These are phyloP conservation scores for Pterobdella sp. DNA, from an alignment of 2,888 invertebrate species.

Conservation along the genomic window DNA sequence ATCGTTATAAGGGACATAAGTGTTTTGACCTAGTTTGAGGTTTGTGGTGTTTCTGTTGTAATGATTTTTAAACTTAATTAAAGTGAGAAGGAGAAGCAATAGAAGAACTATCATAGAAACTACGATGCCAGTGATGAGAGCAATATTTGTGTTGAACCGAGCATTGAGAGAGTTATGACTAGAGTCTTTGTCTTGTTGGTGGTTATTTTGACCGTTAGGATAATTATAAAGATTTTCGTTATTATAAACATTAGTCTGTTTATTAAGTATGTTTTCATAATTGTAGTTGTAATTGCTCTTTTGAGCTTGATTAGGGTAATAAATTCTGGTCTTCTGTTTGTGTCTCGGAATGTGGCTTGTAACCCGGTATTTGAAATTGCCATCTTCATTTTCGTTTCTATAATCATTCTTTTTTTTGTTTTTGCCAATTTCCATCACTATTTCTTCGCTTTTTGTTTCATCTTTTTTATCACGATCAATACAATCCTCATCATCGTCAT, in stretches of 20 bases:
- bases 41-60: background rate
- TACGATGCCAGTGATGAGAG: background rate
- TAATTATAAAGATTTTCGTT: background rate
- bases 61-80: background rate
- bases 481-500: constrained; percentile 3
- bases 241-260: background rate
- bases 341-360: background rate
- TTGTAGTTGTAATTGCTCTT: background rate
- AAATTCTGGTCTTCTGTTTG: background rate
- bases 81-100: background rate
- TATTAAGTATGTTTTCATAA: background rate
- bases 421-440: background rate
- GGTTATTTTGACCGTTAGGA: background rate
- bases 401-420: background rate
- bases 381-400: background rate
- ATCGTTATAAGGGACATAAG: background rate
- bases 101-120: background rate
- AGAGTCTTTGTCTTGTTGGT: background rate
- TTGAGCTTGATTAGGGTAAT: too few species aligned
- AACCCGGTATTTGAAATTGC: background rate
- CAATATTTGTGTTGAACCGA: background rate
- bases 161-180: background rate
- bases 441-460: background rate
- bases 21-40: background rate
- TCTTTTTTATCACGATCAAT: background rate